Evolutionary conservation across 2,113 vertebrate genomes (phyloP).

Genomic region (Brachyhypopomus gauderio): DNA sequence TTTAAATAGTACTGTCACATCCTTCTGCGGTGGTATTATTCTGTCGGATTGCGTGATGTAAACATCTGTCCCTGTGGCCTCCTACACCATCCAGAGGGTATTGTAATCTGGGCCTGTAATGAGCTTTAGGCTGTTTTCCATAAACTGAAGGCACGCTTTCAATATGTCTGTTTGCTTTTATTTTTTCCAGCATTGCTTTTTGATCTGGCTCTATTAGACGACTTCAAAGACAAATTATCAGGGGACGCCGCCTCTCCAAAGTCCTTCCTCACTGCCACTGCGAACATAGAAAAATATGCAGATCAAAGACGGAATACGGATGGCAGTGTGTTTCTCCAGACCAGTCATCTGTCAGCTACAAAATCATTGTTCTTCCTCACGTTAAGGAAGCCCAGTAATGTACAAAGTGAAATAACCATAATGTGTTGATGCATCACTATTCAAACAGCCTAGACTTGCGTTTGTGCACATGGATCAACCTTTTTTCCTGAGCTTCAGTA

Average conservation of each 20-base stretch:
- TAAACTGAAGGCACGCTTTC: not conserved
- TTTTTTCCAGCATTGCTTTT: not conserved
- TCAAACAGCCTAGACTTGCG: too few relatives aligned
- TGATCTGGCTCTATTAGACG: constrained; percentile 9
- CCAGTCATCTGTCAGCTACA: not conserved
- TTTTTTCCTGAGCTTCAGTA: too few relatives aligned
- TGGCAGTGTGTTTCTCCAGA: not conserved
- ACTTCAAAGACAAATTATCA: constrained; percentile 38
- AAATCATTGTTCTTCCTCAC: not conserved
- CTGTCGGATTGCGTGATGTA: constrained; percentile 7
- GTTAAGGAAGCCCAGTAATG: not conserved
- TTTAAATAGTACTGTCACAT: constrained; percentile 25
- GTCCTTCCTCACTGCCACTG: not conserved
- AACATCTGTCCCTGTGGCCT: constrained; percentile 8
- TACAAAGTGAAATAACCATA: too few relatives aligned
- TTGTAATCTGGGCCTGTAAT: not conserved
- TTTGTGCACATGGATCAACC: too few relatives aligned
- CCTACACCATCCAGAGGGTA: not conserved
- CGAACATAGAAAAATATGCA: not conserved
- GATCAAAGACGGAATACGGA: constrained; percentile 15
- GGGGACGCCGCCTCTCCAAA: not conserved
- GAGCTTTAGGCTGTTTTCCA: not conserved
- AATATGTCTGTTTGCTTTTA: not conserved
- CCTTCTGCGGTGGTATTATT: not conserved
- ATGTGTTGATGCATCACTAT: too few relatives aligned